Percentiles rank a stretch among this genome's conserved stretches.
phyloP scores from a whole-genome alignment of 23 tunicate species.

The Trididemnum miniatum region DNA sequence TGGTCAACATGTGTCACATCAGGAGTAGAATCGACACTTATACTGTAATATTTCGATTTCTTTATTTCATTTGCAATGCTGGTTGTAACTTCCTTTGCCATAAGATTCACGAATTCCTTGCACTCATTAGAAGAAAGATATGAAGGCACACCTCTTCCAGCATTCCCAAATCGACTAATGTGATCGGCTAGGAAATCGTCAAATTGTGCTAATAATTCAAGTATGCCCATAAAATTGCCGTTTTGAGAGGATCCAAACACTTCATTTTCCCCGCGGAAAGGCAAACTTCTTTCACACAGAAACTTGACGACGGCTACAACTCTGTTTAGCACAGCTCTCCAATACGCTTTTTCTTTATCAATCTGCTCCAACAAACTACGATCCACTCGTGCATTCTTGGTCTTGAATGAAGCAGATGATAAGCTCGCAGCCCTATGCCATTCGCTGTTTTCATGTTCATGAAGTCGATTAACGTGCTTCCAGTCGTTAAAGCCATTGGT shows the following conservation, averaged over 20 bases:
- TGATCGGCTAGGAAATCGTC: not conserved
- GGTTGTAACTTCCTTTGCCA: not conserved
- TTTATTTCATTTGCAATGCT: not conserved
- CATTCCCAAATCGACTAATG: not conserved
- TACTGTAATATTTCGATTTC: not conserved
- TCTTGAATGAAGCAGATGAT: slow-evolving; percentile 22
- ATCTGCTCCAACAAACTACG: slow-evolving; percentile 25
- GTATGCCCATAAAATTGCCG: slow-evolving; percentile 12
- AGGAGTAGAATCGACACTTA: slow-evolving; percentile 26
- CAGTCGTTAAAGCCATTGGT: slow-evolving; percentile 25
- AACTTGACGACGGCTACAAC: slow-evolving; percentile 24
- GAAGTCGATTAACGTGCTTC: slow-evolving; percentile 23
- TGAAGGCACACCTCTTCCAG: slow-evolving; percentile 1
- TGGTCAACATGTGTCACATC: slow-evolving; percentile 25
- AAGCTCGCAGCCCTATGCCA: slow-evolving; percentile 3
- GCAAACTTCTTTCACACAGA: slow-evolving; percentile 30
- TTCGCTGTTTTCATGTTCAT: slow-evolving; percentile 27
- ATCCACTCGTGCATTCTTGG: slow-evolving; percentile 32
- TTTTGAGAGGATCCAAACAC: slow-evolving; percentile 1
- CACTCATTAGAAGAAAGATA: not conserved
- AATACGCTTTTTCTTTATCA: slow-evolving; percentile 25
- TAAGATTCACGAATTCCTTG: not conserved
- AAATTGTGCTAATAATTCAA: not conserved
- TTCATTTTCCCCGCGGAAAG: not conserved
- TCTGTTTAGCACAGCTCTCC: slow-evolving; percentile 32